Base-by-base conservation (phyloP, 2,797 vertebrate species). In the Anas acuta region DNA sequence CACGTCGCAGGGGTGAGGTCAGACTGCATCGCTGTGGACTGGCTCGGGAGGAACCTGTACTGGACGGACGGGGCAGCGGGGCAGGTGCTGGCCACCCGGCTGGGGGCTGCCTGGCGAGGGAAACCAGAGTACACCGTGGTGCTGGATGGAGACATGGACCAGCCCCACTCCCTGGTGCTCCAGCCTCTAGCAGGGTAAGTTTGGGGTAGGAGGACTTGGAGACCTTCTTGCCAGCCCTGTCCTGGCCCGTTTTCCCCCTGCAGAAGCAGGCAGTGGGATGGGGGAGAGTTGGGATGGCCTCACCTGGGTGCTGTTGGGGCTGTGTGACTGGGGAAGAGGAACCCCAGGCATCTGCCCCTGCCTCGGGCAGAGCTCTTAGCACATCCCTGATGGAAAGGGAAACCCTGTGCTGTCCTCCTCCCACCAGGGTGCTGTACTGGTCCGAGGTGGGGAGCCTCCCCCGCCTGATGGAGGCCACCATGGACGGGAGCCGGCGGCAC, bases 1-100 rank as follows among this genome's bases (percentile, higher is more conserved):
- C 19, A 39, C 13, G 23, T 93, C 97, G 41, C 87, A 99, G 99
- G 98, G 51, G 98, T 99, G 70, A 98, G 98, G 89, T 98, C 99
- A 0, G 98, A 99, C 89, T 98, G 98, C 26, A 97, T 99, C 33
- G 99, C 98, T 1, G 97, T 99, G 75, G 99, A 99, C 96, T 99
- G 99, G 99, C 84, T 99, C 8, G 99, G 98, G 35, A 98, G 98
- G 67, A 99, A 99, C 96, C 97, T 99, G 72, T 99, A 99, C 97
- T 99, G 99, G 99, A 98, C 98, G 35, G 98, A 99, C 65, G 98
- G 98, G 9, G 94, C 95, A 28, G 98, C 98, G 61, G 98, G 98
- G 5, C 98, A 98, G 95, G 98, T 99, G 95, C 94, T 98, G 93
- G 99, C 98, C 9, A 97, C 98, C 84, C 97, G 91, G 26, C 95